Evolutionary conservation across 2,113 vertebrate species (phyloP), one percentile per base, ranked within the genome.

Genomic region (Sprattus sprattus): DNA sequence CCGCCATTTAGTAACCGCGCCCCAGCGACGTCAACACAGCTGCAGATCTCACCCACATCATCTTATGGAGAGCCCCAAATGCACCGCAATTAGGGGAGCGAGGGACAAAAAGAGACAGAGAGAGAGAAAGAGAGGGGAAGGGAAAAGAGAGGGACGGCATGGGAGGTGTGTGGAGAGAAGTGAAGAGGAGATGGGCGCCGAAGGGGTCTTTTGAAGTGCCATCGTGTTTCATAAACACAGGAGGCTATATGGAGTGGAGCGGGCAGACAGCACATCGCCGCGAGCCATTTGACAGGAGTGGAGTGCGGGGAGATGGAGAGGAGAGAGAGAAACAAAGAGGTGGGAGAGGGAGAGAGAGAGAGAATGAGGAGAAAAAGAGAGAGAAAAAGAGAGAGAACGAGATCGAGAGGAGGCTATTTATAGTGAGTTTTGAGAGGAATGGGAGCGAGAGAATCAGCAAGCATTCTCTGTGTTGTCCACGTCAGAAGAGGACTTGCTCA

Each of bases 41-140:
- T 82, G 75, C 75, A 71, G 39, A 39, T 60, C 82, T 64, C 82
- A 54, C 84, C 86, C 84, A 82, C 80, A 78, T 44, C 18, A n/a
- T 87, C 47, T 60, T 85, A 50, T n/a, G 3, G 18, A 87, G 78
- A 83, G 22, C 1, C 54, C 83, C 52, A 64, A 45, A 25, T 80
- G 83, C 45, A 2, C 78, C 85, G 71, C 82, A 87, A 87, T 91
- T 86, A 86, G 67, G 85, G 81, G 18, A 86, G 83, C 78, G n/a
- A 64, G 80, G 44, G 39, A 47, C 47, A 50, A 84, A 86, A 84
- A 86, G 85, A 81, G 45, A 57, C 18, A 20, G 54, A 22, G 54
- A 60, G 54, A 60, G 54, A 60, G 4, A 20, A 20, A 20, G 22
- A 20, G 16, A 57, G 52, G 20, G 52, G 22, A 5, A 60, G 6